phyloP scores from a whole-genome alignment of 2,113 vertebrate genomes.

The Lates calcarifer region DNA sequence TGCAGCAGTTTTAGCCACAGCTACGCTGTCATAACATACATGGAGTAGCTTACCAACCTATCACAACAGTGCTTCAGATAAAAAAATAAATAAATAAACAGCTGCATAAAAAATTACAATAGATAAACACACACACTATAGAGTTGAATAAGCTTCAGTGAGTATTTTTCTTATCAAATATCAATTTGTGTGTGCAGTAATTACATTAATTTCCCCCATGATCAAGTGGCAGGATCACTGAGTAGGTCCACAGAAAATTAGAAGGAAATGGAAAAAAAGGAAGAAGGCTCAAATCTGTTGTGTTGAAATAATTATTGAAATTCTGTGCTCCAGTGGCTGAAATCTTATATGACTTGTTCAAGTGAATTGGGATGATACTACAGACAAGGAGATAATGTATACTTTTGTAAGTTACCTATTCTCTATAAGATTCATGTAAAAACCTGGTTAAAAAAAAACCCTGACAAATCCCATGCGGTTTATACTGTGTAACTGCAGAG shows the following conservation, averaged over 20 bases:
- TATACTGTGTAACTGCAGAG: not conserved
- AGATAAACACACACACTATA: not conserved
- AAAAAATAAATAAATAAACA: not conserved
- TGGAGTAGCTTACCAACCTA: too few species aligned
- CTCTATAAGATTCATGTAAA: not conserved
- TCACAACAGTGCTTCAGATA: not conserved
- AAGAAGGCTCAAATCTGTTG: not conserved
- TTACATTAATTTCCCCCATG: slow-evolving; percentile 44
- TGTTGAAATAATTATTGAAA: not conserved
- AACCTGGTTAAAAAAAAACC: not conserved
- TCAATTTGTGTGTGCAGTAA: slow-evolving; percentile 28
- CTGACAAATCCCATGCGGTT: not conserved
- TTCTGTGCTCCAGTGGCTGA: not conserved
- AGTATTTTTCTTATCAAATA: slow-evolving; percentile 31
- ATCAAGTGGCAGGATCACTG: slow-evolving; percentile 28
- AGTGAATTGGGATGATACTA: not conserved
- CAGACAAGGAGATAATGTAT: not conserved
- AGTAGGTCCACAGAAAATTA: slow-evolving; percentile 7
- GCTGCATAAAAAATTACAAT: not conserved
- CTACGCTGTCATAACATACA: too few species aligned
- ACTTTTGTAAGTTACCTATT: not conserved
- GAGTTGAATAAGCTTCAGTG: not conserved
- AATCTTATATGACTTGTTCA: not conserved
- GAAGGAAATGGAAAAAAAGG: slow-evolving; percentile 27
- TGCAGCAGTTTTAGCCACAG: too few species aligned